phyloP scores from a whole-genome alignment of 2,797 vertebrate genomes.

The Bovichtus diacanthus region DNA sequence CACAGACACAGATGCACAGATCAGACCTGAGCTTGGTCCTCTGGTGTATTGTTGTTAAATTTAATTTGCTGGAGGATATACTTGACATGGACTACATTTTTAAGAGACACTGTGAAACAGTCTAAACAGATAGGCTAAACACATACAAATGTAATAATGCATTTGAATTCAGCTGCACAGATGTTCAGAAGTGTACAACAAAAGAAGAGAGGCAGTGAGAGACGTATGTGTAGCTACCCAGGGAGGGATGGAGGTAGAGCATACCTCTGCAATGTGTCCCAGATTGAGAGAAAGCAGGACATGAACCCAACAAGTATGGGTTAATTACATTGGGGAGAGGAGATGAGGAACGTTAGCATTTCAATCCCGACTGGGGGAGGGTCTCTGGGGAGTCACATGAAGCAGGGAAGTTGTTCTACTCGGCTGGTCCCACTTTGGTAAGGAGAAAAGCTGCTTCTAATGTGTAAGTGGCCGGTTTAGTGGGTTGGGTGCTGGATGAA shows the following conservation, averaged over 20 bases:
- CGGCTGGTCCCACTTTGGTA: constrained; percentile 24
- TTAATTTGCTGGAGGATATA: background rate
- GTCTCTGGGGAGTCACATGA: constrained; percentile 73
- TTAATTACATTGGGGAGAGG: constrained; percentile 86
- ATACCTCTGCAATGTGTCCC: constrained; percentile 76
- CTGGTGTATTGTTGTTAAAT: constrained; percentile 19
- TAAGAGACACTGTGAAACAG: background rate
- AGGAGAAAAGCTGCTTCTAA: constrained; percentile 56
- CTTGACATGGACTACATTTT: constrained; percentile 3
- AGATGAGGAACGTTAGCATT: constrained; percentile 78
- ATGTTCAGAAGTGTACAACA: constrained; percentile 20
- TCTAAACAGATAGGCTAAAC: background rate
- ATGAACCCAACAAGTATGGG: constrained; percentile 82
- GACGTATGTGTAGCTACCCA: constrained; percentile 39
- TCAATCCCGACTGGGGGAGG: constrained; percentile 69
- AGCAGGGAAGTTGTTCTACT: constrained; percentile 51
- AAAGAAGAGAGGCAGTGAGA: constrained; percentile 50
- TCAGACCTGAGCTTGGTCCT: constrained; percentile 60
- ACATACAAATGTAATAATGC: background rate
- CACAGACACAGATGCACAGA: constrained; percentile 47
- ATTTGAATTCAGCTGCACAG: constrained; percentile 1
- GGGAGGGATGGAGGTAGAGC: constrained; percentile 44
- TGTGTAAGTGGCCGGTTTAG: constrained; percentile 53
- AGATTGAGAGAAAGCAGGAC: constrained; percentile 83
- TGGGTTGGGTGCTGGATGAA: constrained; percentile 47